Percentiles rank a stretch among this genome's conserved stretches.
Evolutionary conservation across 2,797 vertebrate species (phyloP).

Genomic region (Pelodytes ibericus): DNA sequence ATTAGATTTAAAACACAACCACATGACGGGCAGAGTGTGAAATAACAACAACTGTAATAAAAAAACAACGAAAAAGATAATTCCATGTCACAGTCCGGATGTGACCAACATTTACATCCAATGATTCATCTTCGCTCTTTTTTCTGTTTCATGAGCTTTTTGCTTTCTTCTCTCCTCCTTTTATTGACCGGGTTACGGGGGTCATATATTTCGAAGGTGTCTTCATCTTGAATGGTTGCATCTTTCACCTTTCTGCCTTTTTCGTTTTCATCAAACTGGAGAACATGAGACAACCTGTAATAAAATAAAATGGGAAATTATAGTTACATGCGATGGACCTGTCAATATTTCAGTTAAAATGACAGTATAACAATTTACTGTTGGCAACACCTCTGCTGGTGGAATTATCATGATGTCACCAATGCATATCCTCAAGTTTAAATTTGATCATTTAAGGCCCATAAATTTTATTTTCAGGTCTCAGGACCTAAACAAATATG

Average conservation of each 20-base stretch:
- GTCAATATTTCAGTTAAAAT: too few species aligned
- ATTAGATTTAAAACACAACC: background rate
- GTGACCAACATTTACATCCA: background rate
- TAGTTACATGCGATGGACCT: too few species aligned
- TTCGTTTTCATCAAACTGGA: conserved; percentile 97
- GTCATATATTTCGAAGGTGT: conserved; percentile 97
- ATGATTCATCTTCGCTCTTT: conserved; percentile 86
- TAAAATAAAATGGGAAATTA: conserved; percentile 26
- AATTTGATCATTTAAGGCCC: too few species aligned
- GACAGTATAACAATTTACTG: too few species aligned
- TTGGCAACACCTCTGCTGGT: too few species aligned
- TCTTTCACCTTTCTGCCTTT: conserved; percentile 96
- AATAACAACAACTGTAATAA: background rate
- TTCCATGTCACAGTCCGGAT: background rate
- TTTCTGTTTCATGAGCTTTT: conserved; percentile 95
- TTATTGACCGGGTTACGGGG: conserved; percentile 98
- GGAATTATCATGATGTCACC: too few species aligned
- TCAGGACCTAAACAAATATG: too few species aligned
- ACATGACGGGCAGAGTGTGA: background rate
- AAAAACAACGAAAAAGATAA: background rate
- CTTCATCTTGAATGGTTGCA: conserved; percentile 93
- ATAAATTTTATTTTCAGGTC: too few species aligned
- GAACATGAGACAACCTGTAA: conserved; percentile 91
- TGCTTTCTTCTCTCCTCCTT: conserved; percentile 93
- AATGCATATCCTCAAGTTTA: too few species aligned